A percentile compares a stretch with the other conserved stretches of the same genome.
These are phyloP conservation scores for Eulemur albifrons DNA, from an alignment of 2,797 vertebrate genomes.

Conservation along the genomic window DNA sequence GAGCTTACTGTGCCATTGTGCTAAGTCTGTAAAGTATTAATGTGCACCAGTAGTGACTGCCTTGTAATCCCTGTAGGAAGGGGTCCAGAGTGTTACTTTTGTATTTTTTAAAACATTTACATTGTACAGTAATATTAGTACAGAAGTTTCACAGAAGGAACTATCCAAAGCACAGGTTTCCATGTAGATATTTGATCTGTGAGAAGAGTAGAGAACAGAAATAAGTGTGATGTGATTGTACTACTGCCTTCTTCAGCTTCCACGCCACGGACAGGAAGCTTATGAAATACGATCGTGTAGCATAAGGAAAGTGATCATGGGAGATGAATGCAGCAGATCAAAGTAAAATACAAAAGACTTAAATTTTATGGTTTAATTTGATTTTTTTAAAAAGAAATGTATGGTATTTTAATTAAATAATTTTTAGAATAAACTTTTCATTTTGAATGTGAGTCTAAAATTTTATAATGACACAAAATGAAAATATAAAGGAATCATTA, in stretches of 20 bases:
- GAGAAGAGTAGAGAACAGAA: background rate
- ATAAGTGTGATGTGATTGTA: accelerated
- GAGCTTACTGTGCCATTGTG: accelerated
- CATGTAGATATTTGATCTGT: accelerated
- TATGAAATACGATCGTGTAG: accelerated
- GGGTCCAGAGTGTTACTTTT: background rate
- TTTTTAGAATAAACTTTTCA: background rate
- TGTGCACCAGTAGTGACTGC: background rate
- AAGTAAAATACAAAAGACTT: background rate
- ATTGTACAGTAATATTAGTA: accelerated
- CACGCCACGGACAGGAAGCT: accelerated
- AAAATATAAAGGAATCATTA: conserved; percentile 4
- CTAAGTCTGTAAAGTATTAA: accelerated
- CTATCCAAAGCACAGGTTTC: background rate
- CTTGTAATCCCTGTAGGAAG: background rate
- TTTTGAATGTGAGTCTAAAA: background rate
- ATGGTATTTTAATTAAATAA: background rate
- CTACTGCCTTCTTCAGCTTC: background rate
- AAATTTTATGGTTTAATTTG: background rate
- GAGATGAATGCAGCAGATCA: accelerated
- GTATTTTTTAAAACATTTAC: background rate
- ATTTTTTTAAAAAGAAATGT: background rate
- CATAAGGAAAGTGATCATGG: accelerated
- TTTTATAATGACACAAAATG: background rate
- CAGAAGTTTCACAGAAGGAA: background rate